A percentile compares a stretch with the other conserved stretches of the same genome.
phyloP scores from a whole-genome alignment of 2,113 vertebrate genomes.

The Leptobrachium leishanense region DNA sequence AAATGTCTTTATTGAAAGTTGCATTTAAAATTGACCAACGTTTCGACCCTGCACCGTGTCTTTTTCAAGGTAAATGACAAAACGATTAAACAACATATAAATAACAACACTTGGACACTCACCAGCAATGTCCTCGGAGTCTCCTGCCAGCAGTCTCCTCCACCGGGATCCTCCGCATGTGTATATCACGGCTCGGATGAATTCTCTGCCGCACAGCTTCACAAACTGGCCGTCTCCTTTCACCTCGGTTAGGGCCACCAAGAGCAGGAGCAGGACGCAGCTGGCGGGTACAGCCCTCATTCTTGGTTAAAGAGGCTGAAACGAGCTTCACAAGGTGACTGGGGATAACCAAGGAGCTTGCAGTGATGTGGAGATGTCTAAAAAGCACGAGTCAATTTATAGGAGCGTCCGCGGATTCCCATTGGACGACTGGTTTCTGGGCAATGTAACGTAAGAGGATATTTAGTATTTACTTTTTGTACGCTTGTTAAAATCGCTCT shows the following conservation, averaged over 20 bases:
- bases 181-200: slow-evolving; percentile 76
- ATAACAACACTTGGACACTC: slow-evolving; percentile 34
- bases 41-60: neutral
- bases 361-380: no score
- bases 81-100: neutral
- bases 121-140: slow-evolving; percentile 54
- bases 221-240: slow-evolving; percentile 58
- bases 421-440: slow-evolving; percentile 28
- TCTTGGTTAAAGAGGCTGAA: neutral
- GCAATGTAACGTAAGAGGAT: slow-evolving; percentile 25
- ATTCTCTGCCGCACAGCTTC: slow-evolving; percentile 77
- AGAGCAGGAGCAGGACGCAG: slow-evolving; percentile 42
- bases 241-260: slow-evolving; percentile 38
- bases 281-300: slow-evolving; percentile 51
- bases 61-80: neutral
- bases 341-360: neutral
- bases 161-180: slow-evolving; percentile 85
- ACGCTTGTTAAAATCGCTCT: slow-evolving; percentile 24
- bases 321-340: neutral
- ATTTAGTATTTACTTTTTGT: slow-evolving; percentile 41
- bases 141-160: slow-evolving; percentile 62
- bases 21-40: neutral
- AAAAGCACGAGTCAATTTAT: slow-evolving; percentile 56
- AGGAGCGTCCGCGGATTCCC: fast-evolving
- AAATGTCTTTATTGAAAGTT: neutral